Percentiles rank a stretch among this genome's conserved stretches.
These are phyloP conservation scores for Acronicta aceris DNA, from an alignment of 2,888 invertebrate species.

Conservation along the genomic window DNA sequence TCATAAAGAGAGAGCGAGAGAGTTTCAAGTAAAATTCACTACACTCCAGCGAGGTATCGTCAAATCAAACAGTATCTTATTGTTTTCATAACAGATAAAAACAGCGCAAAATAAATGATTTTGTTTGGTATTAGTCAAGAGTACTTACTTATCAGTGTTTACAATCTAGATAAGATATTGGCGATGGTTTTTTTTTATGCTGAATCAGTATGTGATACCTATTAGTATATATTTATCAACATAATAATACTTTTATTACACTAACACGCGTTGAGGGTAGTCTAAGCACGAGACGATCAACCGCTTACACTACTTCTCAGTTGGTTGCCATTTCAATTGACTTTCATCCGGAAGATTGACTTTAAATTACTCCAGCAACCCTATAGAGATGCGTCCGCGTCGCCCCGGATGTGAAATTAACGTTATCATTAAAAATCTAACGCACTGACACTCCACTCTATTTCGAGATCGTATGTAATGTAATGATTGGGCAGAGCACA, in stretches of 20 bases:
- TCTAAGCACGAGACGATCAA: too few species aligned
- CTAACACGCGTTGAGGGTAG: too few species aligned
- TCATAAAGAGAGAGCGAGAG: too few species aligned
- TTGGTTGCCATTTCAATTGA: not conserved
- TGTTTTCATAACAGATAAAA: slow-evolving; percentile 28
- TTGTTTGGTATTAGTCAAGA: slow-evolving; percentile 16
- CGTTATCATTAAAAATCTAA: slow-evolving; percentile 59
- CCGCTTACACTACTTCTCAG: too few species aligned
- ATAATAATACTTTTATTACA: not conserved
- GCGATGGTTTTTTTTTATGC: not conserved
- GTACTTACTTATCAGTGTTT: slow-evolving; percentile 31
- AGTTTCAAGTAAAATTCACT: too few species aligned
- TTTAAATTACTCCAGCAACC: slow-evolving; percentile 31
- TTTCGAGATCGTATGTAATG: slow-evolving; percentile 37
- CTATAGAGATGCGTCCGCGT: slow-evolving; percentile 30
- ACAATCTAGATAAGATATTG: slow-evolving; percentile 40
- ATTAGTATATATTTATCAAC: not conserved
- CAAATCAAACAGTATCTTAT: not conserved
- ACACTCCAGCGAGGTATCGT: too few species aligned
- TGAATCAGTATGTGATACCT: not conserved
- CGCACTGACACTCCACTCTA: slow-evolving; percentile 45
- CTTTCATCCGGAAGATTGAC: not conserved
- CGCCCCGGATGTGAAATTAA: slow-evolving; percentile 52
- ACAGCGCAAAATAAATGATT: slow-evolving; percentile 8
- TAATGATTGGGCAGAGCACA: slow-evolving; percentile 13